phyloP scores from a whole-genome alignment of 2,113 vertebrate genomes.

The Eurystomus gularis region DNA sequence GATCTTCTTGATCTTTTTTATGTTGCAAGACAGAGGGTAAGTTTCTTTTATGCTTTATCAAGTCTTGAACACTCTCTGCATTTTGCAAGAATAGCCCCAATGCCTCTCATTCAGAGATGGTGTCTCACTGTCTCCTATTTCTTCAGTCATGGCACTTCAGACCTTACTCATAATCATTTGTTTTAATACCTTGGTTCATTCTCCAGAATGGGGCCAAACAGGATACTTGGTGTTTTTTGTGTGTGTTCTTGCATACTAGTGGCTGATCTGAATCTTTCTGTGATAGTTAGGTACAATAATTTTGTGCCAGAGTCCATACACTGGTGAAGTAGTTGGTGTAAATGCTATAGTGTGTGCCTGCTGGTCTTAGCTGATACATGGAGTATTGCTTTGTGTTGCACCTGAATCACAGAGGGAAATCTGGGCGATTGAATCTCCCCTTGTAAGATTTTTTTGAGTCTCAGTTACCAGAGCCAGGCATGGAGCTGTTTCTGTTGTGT shows the following conservation, averaged over 20 bases:
- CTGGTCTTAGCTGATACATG: not conserved
- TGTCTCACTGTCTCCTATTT: not conserved
- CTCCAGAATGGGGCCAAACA: not conserved
- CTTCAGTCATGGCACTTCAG: not conserved
- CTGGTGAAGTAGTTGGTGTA: not conserved
- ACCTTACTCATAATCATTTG: not conserved
- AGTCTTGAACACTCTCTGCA: not conserved
- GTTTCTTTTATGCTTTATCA: not conserved
- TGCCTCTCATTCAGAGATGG: not conserved
- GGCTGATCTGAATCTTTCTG: not conserved
- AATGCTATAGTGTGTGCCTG: not conserved
- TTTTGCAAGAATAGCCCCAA: not conserved
- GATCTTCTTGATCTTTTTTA: not conserved
- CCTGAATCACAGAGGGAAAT: not conserved
- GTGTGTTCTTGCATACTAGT: not conserved
- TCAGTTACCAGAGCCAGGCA: not conserved
- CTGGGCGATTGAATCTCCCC: not conserved
- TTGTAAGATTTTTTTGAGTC: not conserved
- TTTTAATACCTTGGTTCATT: not conserved
- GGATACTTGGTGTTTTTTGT: not conserved
- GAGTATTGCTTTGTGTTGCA: not conserved
- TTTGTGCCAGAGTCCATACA: not conserved
- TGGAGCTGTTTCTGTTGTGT: not conserved
- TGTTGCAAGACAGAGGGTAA: not conserved
- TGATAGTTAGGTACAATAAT: not conserved